Conservation (phyloP, 2,888 invertebrate species). For the Tetragnatha montana region DNA sequence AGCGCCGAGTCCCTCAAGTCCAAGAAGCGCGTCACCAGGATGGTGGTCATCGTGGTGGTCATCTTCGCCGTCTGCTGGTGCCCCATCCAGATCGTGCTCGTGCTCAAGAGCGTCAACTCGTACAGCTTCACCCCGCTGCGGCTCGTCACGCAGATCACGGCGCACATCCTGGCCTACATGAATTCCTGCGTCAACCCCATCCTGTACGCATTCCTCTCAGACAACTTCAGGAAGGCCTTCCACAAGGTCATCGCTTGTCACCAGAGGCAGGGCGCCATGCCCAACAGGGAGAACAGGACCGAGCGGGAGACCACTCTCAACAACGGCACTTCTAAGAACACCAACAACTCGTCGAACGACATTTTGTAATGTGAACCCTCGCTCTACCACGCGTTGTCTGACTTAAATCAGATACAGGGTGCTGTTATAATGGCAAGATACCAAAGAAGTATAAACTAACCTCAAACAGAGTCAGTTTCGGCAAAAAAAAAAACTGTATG, state of each 20-base stretch:
- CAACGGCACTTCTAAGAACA: slow-evolving; percentile 37
- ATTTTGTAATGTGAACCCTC: slow-evolving; percentile 42
- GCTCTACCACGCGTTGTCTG: background rate
- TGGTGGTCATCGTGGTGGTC: slow-evolving; percentile 93
- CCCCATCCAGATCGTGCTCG: slow-evolving; percentile 91
- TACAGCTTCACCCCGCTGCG: slow-evolving; percentile 82
- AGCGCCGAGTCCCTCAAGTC: slow-evolving; percentile 89
- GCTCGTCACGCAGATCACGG: slow-evolving; percentile 75
- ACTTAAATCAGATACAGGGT: too few species aligned
- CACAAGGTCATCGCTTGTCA: slow-evolving; percentile 75
- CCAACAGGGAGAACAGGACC: slow-evolving; percentile 50
- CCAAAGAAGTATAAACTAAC: background rate
- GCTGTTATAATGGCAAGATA: background rate
- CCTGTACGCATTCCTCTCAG: slow-evolving; percentile 94
- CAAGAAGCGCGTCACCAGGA: slow-evolving; percentile 90
- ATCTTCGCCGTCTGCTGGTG: slow-evolving; percentile 96
- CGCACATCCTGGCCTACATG: slow-evolving; percentile 83
- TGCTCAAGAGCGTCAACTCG: slow-evolving; percentile 84
- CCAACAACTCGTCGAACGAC: slow-evolving; percentile 58
- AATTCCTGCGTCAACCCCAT: slow-evolving; percentile 97
- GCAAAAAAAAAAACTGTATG: too few species aligned
- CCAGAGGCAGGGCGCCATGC: slow-evolving; percentile 17
- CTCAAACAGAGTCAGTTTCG: background rate
- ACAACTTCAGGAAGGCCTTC: slow-evolving; percentile 94
- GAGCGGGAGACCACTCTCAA: slow-evolving; percentile 67